Base-by-base conservation (phyloP, 2,888 invertebrate species). In the Cepaea hortensis region DNA sequence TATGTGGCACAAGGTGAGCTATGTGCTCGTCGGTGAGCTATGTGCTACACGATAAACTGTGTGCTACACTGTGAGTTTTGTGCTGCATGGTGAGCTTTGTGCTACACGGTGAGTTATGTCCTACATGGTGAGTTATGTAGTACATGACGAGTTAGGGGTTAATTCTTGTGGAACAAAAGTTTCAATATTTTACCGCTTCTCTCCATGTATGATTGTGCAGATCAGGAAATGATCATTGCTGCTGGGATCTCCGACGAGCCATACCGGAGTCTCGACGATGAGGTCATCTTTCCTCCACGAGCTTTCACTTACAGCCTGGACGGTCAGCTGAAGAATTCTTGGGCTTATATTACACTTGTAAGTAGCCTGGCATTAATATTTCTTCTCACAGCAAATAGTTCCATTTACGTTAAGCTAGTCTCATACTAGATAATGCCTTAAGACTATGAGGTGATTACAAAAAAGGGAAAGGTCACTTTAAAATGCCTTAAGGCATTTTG, bases 311-410 rank as follows among this genome's bases (percentile, higher is more conserved):
- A 92, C 46, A 89, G 90, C 61, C 79, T 90, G 68, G 76, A 89
- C n/a, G 92, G 92, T 15, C 87, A 87, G 70, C 88, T 91, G 20
- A 87, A 89, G n/a, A 91, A 90, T 70, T 90, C 90, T 50, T 92
- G 92, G 91, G 90, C 90, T 70, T 85, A 84, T 84, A 87, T 88
- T 35, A 68, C 85, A n/a, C 81, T 82, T 11, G 88, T 88, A n/a
- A 81, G 87, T 75, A 11, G 11, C 11, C 5, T 20, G 13, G 18
- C 18, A 70, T n/a, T 23, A 7, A 70, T 1, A 18, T 6, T 70
- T 70, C 13, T 20, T 11, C 6, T n/a, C 23, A 70, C 70, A 20
- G 35, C 35, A 35, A 35, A 35, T 35, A 35, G 35, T 35, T 35
- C 35, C 35, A 35, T 35, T 35, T 35, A 35, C 35, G 1, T 35